Evolutionary conservation across 2,113 vertebrate genomes (phyloP).

Genomic region (Mugil cephalus): DNA sequence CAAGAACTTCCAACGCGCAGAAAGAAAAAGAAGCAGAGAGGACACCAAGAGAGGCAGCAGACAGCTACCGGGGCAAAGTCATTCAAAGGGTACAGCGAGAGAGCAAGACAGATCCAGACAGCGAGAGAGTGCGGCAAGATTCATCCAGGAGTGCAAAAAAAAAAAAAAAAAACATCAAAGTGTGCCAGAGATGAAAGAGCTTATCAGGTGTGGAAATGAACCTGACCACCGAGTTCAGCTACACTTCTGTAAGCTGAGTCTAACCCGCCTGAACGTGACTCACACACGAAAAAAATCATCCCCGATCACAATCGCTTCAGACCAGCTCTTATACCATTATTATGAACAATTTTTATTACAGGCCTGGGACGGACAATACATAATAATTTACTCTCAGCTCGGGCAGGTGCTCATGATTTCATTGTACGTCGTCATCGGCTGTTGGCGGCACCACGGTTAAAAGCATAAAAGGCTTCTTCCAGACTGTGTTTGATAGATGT

Average conservation of each 20-base stretch:
- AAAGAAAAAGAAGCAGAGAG: constrained; percentile 23
- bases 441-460: no score
- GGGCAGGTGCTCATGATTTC: no score
- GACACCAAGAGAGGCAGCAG: constrained; percentile 38
- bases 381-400: no score
- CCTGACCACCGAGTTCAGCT: constrained; percentile 65
- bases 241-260: constrained; percentile 45
- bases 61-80: constrained; percentile 64
- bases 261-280: constrained; percentile 47
- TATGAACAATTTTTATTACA: not conserved
- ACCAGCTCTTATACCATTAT: not conserved
- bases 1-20: constrained; percentile 8
- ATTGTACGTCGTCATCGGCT: no score
- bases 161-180: constrained; percentile 70
- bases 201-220: constrained; percentile 80
- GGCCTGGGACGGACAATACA: not conserved
- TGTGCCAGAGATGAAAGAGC: constrained; percentile 75
- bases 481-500: no score
- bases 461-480: no score
- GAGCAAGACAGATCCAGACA: constrained; percentile 48
- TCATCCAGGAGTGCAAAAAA: constrained; percentile 57
- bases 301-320: not conserved
- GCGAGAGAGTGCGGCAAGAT: constrained; percentile 55
- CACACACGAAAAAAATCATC: constrained; percentile 30
- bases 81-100: constrained; percentile 57